Evolutionary conservation across 1,140 invertebrate species (phyloP), one percentile per base, ranked within the genome.

Genomic region (Campoletis sonorensis): DNA sequence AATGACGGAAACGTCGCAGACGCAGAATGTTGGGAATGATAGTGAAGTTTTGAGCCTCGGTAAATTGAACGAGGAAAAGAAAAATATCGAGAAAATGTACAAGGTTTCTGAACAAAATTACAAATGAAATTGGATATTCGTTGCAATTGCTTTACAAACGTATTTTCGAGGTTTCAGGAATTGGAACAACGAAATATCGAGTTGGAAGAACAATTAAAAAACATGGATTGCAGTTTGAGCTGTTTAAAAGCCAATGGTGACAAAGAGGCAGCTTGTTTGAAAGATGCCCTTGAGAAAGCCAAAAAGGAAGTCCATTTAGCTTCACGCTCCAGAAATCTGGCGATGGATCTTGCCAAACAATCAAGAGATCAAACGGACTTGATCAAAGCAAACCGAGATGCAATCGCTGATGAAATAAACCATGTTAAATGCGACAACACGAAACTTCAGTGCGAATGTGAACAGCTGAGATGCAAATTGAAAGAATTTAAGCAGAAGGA

Each of bases 251-350:
- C 82, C 18, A 80, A 83, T 1, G 79, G 79, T 21, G 82, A 87
- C 40, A 72, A 82, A 30, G 82, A 82, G 58, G 67, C 81, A 18
- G 71, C 61, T 68, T 83, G 81, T 37, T 80, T 87, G 67, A 85
- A 83, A 71, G 82, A 81, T 18, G 64, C 70, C 11, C 61, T 87
- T 23, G 30, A 80, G 54, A 85, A 83, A 61, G 84, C 80, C 1
- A 83, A 87, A 10, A 83, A 85, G 49, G 81, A 87, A 72, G 76
- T 51, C n/a, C 85, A 84, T 33, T 79, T 86, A 54, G 81, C 84
- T 18, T 77, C 81, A n/a, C 84, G 77, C 58, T 79, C 81, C 2
- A 84, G 83, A 81, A 78, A 83, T 78, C 79, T 83, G 40, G 85
- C 85, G 11, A 80, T 79, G 71, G 82, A 87, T 40, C 79, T 86